Conservation (phyloP, 1,140 invertebrate species). For the Lineus longissimus region DNA sequence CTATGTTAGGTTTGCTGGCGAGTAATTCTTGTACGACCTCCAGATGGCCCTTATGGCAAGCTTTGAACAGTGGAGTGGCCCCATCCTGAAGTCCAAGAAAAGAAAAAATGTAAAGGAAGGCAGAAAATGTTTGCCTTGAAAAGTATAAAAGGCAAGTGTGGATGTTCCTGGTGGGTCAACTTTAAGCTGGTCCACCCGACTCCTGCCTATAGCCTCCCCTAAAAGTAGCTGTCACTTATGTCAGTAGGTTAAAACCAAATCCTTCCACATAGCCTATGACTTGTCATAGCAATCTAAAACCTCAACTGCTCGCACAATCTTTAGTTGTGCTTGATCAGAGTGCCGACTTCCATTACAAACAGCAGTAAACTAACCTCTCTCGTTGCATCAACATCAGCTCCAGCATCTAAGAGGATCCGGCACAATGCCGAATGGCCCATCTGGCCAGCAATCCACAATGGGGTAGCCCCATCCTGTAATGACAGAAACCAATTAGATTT, state of each 20-base stretch:
- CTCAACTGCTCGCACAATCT: too few species aligned
- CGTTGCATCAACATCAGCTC: conserved; percentile 46
- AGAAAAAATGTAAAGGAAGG: neutral
- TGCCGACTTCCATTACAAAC: too few species aligned
- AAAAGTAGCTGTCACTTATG: too few species aligned
- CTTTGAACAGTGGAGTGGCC: conserved; percentile 54
- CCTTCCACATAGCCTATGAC: too few species aligned
- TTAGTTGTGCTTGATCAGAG: too few species aligned
- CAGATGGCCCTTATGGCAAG: conserved; percentile 55
- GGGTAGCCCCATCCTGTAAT: conserved; percentile 72
- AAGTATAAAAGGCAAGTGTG: neutral
- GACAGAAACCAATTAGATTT: conserved; percentile 11
- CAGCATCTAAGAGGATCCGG: conserved; percentile 39
- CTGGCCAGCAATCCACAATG: conserved; percentile 90
- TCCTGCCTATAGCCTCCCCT: too few species aligned
- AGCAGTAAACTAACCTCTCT: conserved; percentile 49
- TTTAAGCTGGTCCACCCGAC: neutral
- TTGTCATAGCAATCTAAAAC: too few species aligned
- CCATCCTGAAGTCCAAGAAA: conserved; percentile 43
- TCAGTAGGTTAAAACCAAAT: too few species aligned
- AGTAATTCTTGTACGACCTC: conserved; percentile 81
- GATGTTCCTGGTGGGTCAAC: neutral
- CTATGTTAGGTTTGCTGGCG: conserved; percentile 75
- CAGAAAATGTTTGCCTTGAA: too few species aligned
- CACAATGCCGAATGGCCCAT: conserved; percentile 50